A percentile compares a stretch with the other conserved stretches of the same genome.
These are phyloP conservation scores for Cryptotermes secundus DNA, from an alignment of 1,140 invertebrate species.

Conservation along the genomic window DNA sequence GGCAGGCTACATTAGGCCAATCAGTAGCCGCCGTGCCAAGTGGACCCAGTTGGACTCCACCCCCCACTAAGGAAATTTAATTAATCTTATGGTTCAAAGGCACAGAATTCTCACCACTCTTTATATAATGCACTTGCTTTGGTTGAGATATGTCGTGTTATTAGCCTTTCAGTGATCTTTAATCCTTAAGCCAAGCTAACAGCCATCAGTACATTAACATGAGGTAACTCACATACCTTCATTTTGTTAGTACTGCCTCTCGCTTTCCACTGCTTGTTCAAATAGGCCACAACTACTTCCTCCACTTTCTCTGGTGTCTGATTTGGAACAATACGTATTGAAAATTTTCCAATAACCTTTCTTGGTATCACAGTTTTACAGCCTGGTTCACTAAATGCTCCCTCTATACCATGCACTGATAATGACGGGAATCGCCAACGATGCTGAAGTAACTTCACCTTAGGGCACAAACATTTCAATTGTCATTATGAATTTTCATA, in stretches of 20 bases:
- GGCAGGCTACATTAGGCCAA: too few species aligned
- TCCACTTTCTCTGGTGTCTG: constrained; percentile 79
- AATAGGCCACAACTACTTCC: constrained; percentile 70
- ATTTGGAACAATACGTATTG: constrained; percentile 90
- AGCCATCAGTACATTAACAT: too few species aligned
- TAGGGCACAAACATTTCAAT: not conserved
- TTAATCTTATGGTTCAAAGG: too few species aligned
- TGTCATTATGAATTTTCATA: too few species aligned
- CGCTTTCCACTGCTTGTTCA: constrained; percentile 65
- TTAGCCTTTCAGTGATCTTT: not conserved
- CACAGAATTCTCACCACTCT: too few species aligned
- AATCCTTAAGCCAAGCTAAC: not conserved
- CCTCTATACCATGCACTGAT: constrained; percentile 91
- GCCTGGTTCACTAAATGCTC: constrained; percentile 89
- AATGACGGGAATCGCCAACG: constrained; percentile 89
- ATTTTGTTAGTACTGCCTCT: constrained; percentile 84
- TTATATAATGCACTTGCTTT: too few species aligned
- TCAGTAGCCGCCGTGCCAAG: too few species aligned
- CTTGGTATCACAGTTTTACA: constrained; percentile 94
- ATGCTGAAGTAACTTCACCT: constrained; percentile 77
- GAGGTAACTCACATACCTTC: constrained; percentile 56
- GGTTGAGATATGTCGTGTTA: too few species aligned
- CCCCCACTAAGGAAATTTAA: too few species aligned
- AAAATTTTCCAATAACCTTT: constrained; percentile 96
- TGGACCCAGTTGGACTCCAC: too few species aligned